Evolutionary conservation across 2,888 invertebrate genomes (phyloP).

Genomic region (Drosophila nr. perissopoda): DNA sequence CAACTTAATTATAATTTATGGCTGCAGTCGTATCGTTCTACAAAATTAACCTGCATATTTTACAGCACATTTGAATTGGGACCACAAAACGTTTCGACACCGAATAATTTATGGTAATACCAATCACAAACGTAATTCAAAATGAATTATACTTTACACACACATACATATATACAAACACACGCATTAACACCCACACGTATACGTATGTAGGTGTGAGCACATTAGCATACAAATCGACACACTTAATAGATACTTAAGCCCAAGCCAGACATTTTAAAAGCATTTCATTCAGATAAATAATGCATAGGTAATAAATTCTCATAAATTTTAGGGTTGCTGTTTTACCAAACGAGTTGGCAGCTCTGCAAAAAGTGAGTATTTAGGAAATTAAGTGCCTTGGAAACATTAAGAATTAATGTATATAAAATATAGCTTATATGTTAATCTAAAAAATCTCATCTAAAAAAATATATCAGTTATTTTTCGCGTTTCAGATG

Average conservation of each 20-base stretch:
- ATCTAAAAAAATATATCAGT: background rate
- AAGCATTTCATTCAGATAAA: slow-evolving; percentile 42
- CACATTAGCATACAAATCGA: slow-evolving; percentile 55
- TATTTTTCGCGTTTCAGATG: background rate
- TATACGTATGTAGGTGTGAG: slow-evolving; percentile 11
- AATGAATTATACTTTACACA: slow-evolving; percentile 50
- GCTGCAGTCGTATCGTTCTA: slow-evolving; percentile 43
- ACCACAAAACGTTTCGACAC: slow-evolving; percentile 65
- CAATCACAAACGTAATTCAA: slow-evolving; percentile 60
- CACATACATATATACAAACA: slow-evolving; percentile 14
- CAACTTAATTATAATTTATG: slow-evolving; percentile 71
- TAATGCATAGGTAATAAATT: slow-evolving; percentile 54
- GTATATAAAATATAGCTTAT: background rate
- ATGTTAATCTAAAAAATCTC: background rate
- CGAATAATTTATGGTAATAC: slow-evolving; percentile 67
- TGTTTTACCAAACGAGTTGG: slow-evolving; percentile 15
- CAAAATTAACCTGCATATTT: slow-evolving; percentile 64
- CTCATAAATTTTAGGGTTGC: slow-evolving; percentile 34
- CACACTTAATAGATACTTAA: slow-evolving; percentile 62
- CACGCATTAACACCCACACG: slow-evolving; percentile 1
- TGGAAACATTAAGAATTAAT: background rate
- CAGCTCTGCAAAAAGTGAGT: background rate
- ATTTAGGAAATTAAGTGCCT: background rate
- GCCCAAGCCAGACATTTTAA: slow-evolving; percentile 19
- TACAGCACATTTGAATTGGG: slow-evolving; percentile 60